Conservation (phyloP, 2,797 vertebrate species). For the Gambusia yucatana region DNA sequence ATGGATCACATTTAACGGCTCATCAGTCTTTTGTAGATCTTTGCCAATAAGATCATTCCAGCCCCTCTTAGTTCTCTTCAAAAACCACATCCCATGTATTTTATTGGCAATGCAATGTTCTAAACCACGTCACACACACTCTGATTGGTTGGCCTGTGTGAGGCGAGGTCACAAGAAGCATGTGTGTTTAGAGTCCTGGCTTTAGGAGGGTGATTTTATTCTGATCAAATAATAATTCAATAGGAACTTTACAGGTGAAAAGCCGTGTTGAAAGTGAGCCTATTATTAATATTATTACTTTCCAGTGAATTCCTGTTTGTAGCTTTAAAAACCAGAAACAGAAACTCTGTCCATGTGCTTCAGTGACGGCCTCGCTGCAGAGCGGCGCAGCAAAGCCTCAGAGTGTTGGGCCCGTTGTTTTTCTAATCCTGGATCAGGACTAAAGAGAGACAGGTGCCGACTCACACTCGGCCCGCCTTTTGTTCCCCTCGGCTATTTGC, state of each 20-base stretch:
- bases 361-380: conserved; percentile 2
- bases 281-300: not conserved
- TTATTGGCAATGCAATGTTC: not conserved
- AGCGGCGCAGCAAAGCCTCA: conserved; percentile 23
- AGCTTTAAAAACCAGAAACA: not conserved
- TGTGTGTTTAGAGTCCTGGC: not conserved
- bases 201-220: not conserved
- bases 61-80: not conserved
- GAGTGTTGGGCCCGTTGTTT: conserved; percentile 26
- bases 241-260: not conserved
- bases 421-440: conserved; percentile 74
- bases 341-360: conserved; percentile 16
- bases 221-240: not conserved
- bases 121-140: not conserved
- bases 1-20: not conserved
- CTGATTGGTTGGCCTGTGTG: not conserved
- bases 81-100: not conserved
- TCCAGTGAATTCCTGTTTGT: not conserved
- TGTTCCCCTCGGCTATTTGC: conserved; percentile 55
- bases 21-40: not conserved
- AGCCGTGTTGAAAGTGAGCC: not conserved
- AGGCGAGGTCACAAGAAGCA: not conserved
- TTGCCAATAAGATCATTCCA: not conserved
- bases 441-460: conserved; percentile 63
- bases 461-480: conserved; percentile 50